Percentiles rank a stretch among this genome's conserved stretches.
These are phyloP conservation scores for Pagetopsis macropterus DNA, from an alignment of 2,797 vertebrate genomes.

Conservation along the genomic window DNA sequence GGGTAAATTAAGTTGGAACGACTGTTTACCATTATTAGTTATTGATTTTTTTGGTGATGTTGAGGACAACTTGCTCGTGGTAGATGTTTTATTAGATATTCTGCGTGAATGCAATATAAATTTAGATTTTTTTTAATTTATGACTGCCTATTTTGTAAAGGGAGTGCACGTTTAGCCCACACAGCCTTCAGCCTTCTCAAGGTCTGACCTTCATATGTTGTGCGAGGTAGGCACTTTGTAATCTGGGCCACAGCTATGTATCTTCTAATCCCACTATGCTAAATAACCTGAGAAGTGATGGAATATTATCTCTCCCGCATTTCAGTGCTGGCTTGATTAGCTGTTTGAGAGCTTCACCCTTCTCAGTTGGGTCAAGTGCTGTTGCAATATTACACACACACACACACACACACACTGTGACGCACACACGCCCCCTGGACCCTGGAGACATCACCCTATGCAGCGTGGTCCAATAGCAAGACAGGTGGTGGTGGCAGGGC, in stretches of 20 bases:
- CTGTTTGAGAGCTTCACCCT: conserved; percentile 15
- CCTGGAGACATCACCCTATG: conserved; percentile 51
- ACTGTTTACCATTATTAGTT: not conserved
- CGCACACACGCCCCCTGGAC: conserved; percentile 1
- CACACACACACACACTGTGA: not conserved
- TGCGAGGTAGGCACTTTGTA: conserved; percentile 2
- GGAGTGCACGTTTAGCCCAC: not conserved
- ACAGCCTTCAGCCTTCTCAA: not conserved
- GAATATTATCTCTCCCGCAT: not conserved
- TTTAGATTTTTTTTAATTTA: not conserved
- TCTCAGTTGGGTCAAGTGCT: not conserved
- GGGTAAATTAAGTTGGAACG: not conserved
- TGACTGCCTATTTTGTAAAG: not conserved
- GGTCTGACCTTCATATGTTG: not conserved
- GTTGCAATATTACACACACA: not conserved
- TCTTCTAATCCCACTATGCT: not conserved
- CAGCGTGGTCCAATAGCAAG: conserved; percentile 45
- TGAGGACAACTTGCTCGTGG: not conserved
- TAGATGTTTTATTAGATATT: not conserved
- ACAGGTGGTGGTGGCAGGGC: conserved; percentile 55
- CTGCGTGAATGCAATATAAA: not conserved
- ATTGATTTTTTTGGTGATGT: not conserved
- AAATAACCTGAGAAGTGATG: conserved; percentile 5
- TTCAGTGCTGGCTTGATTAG: conserved; percentile 19
- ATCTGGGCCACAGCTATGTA: not conserved